Evolutionary conservation across 2,113 vertebrate species (phyloP), one percentile per base, ranked within the genome.

Genomic region (Cromileptes altivelis): DNA sequence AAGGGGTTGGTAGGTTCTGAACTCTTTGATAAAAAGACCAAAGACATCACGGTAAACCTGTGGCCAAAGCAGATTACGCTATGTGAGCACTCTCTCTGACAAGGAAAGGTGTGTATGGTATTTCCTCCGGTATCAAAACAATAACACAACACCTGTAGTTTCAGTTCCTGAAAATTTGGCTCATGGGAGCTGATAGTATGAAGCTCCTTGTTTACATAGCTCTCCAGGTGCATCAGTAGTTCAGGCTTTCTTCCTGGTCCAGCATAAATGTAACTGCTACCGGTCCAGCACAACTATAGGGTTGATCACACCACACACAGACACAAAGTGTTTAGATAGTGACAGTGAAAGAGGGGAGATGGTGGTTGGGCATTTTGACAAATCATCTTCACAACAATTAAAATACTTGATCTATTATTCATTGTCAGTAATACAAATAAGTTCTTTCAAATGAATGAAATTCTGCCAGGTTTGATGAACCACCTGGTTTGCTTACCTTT

Each of bases 1-100:
- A 85, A 98, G 77, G 21, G 96, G 96, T 85, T 96, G 96, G 85
- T 97, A 98, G 0, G 96, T 97, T 94, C 94, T 96, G 89, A 97
- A 97, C 81, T 93, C 95, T 67, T 96, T 96, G 86, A 97, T 96
- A 86, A 97, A 96, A 91, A 90, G 95, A 25, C 95, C 95, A 91
- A 97, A 97, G 82, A 95, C 91, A 40, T 95, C 94, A 85, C 94
- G 95, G 81, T 96, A 97, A 70, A 96, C 94, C 97, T 98, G 78
- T n/a, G 78, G 61, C 55, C 76, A 82, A 89, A 90, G 68, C 55
- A 67, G 70, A 86, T 37, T 1, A 56, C 55, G 21, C 62, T 7
- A 57, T 53, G 4, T 17, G 13, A 70, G 45, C 47, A 18, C 9
- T 25, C 9, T 52, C 10, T 60, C 4, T 30, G 40, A 49, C 4